A percentile compares a stretch with the other conserved stretches of the same genome.
phyloP scores from a whole-genome alignment of 2,797 vertebrate species.

The Vespertilio murinus region DNA sequence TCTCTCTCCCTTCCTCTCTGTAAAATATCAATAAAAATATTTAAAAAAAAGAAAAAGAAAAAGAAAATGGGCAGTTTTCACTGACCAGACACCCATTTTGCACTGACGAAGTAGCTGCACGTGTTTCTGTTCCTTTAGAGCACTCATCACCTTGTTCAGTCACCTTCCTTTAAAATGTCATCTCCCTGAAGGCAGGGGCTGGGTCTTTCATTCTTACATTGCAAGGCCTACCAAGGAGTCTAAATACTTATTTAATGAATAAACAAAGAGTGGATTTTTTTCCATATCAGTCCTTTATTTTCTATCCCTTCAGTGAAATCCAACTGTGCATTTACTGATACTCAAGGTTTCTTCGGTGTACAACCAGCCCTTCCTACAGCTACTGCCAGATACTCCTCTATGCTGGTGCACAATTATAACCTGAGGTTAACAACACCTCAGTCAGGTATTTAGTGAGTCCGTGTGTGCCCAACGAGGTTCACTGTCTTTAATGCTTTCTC shows the following conservation, averaged over 20 bases:
- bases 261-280: background rate
- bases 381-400: background rate
- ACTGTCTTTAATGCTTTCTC: background rate
- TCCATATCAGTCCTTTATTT: background rate
- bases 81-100: background rate
- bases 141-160: background rate
- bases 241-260: background rate
- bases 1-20: too few species aligned
- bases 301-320: background rate
- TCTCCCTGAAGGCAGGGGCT: background rate
- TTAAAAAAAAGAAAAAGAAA: too few species aligned
- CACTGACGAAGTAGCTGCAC: accelerated
- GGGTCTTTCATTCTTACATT: background rate
- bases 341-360: background rate
- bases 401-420: background rate
- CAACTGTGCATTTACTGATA: background rate
- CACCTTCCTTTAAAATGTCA: background rate
- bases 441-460: background rate
- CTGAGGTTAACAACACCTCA: background rate
- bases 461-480: background rate
- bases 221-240: background rate
- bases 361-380: background rate
- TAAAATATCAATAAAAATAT: too few species aligned
- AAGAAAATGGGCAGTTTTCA: background rate
- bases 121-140: background rate